Evolutionary conservation across 2,888 invertebrate species (phyloP).

Genomic region (Macrosiphum euphorbiae): DNA sequence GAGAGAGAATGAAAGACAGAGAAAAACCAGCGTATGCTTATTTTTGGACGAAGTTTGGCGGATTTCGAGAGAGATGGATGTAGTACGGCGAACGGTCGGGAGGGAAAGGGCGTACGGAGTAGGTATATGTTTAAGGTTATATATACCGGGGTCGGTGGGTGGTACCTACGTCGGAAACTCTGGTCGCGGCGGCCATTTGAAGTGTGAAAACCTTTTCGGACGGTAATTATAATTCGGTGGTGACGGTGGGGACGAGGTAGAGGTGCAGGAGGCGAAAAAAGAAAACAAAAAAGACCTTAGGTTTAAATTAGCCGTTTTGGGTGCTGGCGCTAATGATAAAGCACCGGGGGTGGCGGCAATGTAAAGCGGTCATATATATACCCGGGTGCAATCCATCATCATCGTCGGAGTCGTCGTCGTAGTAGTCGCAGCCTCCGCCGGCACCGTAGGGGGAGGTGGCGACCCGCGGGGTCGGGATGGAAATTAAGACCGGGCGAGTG

Average conservation of each 20-base stretch:
- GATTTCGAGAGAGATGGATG: background rate
- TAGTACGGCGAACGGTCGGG: background rate
- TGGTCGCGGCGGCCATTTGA: conserved; percentile 3
- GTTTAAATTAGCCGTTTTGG: conserved; percentile 60
- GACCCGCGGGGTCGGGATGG: conserved; percentile 31
- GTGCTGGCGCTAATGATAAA: conserved; percentile 58
- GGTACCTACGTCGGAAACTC: background rate
- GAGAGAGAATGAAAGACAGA: background rate
- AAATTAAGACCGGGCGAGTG: conserved; percentile 45
- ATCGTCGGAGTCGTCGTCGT: conserved; percentile 23
- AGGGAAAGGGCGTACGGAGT: background rate
- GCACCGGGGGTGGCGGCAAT: background rate
- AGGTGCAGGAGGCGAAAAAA: background rate
- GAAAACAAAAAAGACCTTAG: conserved; percentile 27
- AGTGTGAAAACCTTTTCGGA: conserved; percentile 58
- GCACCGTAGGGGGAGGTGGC: background rate
- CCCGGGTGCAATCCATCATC: conserved; percentile 56
- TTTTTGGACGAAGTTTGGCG: conserved; percentile 7
- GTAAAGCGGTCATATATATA: background rate
- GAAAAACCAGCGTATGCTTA: background rate
- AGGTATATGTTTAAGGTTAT: background rate
- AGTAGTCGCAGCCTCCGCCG: background rate
- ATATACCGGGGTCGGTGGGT: background rate
- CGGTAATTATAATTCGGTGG: conserved; percentile 17
- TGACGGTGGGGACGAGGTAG: background rate